Evolutionary conservation across 1,140 invertebrate species (phyloP).

Genomic region (Hypsibius dujardini): DNA sequence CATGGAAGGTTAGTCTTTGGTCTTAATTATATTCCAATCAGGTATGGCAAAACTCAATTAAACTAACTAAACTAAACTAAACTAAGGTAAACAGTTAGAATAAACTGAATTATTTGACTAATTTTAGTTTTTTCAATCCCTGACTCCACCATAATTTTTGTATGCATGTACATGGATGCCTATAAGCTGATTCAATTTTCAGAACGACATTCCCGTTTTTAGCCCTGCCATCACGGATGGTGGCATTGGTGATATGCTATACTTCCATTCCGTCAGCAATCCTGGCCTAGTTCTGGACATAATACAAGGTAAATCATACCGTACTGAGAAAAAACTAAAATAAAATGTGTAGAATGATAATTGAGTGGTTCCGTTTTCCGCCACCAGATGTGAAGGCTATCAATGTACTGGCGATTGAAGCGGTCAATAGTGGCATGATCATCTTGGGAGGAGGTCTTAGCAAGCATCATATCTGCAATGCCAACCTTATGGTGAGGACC

Average conservation of each 20-base stretch:
- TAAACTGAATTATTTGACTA: too few relatives aligned
- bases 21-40: too few relatives aligned
- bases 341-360: too few relatives aligned
- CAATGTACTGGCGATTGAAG: conserved; percentile 87
- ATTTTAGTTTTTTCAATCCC: too few relatives aligned
- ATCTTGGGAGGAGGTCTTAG: conserved; percentile 88
- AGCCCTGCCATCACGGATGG: conserved; percentile 96
- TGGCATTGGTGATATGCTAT: conserved; percentile 97
- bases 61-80: too few relatives aligned
- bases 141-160: too few relatives aligned
- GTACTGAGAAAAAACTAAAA: conserved; percentile 1
- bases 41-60: too few relatives aligned
- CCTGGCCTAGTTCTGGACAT: conserved; percentile 86
- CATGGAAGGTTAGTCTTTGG: conserved; percentile 43
- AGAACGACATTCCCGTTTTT: conserved; percentile 91
- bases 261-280: conserved; percentile 84
- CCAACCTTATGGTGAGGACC: conserved; percentile 65
- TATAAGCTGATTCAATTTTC: conserved; percentile 21
- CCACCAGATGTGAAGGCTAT: conserved; percentile 59
- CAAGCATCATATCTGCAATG: conserved; percentile 99
- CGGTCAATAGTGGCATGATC: conserved; percentile 80
- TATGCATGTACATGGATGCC: too few relatives aligned
- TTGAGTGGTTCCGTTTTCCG: background rate
- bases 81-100: too few relatives aligned
- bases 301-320: conserved; percentile 46